A percentile compares a stretch with the other conserved stretches of the same genome.
Conservation (phyloP, 2,113 vertebrate genomes). For the Syngnathus floridae region DNA sequence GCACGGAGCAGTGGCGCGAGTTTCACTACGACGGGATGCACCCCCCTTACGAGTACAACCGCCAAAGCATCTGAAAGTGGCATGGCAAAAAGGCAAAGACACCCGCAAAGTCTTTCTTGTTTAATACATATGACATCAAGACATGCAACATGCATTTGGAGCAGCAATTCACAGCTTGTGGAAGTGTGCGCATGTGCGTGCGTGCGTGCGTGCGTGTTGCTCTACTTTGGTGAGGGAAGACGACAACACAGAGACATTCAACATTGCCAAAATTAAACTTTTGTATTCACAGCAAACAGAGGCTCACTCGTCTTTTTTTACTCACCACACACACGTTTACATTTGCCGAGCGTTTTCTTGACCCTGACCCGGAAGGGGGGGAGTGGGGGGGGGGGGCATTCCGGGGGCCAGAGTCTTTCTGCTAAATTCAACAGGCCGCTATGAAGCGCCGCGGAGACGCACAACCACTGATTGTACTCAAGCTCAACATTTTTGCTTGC, state of each 20-base stretch:
- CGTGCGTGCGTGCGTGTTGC: not conserved
- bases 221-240: conserved; percentile 28
- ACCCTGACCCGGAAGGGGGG: conserved; percentile 18
- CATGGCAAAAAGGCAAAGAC: conserved; percentile 27
- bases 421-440: conserved; percentile 69
- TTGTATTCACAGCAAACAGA: conserved; percentile 58
- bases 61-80: not conserved
- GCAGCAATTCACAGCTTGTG: not conserved
- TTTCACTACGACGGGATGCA: conserved; percentile 79
- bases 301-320: conserved; percentile 3
- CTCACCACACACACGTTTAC: not conserved
- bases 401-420: conserved; percentile 38
- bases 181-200: not conserved
- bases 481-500: conserved; percentile 4
- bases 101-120: conserved; percentile 33
- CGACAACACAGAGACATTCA: conserved; percentile 48
- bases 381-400: not conserved
- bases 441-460: conserved; percentile 43
- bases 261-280: conserved; percentile 23
- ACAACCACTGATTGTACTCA: conserved; percentile 26
- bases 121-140: conserved; percentile 50
- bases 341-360: not conserved
- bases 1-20: conserved; percentile 77
- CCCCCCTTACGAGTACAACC: conserved; percentile 74
- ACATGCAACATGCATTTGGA: conserved; percentile 34